Evolutionary conservation across 2,113 vertebrate species (phyloP).

Genomic region (Cebidichthys violaceus): DNA sequence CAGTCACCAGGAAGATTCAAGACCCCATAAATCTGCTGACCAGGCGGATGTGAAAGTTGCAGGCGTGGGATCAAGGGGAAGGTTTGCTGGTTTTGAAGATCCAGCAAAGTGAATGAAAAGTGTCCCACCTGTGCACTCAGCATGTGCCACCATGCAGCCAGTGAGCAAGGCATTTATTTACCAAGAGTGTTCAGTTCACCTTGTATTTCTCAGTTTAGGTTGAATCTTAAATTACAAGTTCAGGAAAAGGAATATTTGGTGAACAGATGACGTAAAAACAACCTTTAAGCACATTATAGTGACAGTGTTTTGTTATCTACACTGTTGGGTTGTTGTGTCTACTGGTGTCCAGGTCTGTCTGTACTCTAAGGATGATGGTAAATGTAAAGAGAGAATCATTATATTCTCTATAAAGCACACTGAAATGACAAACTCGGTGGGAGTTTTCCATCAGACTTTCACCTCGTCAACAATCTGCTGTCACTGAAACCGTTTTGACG

Average conservation of each 20-base stretch:
- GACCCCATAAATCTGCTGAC: constrained; percentile 44
- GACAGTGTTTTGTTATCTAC: not conserved
- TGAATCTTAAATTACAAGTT: too few relatives aligned
- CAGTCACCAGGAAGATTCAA: constrained; percentile 27
- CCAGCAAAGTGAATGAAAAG: not conserved
- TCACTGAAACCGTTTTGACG: not conserved
- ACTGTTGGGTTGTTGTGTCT: not conserved
- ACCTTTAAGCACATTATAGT: too few relatives aligned
- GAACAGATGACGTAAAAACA: not conserved
- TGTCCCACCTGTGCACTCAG: not conserved
- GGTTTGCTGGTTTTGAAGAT: constrained; percentile 11
- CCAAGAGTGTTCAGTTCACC: not conserved
- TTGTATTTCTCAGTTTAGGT: not conserved
- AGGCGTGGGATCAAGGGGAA: not conserved
- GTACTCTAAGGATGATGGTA: not conserved
- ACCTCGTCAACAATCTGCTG: not conserved
- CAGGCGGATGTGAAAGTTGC: not conserved
- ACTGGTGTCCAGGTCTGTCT: too few relatives aligned
- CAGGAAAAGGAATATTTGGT: too few relatives aligned
- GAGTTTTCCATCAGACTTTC: not conserved
- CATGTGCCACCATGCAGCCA: not conserved
- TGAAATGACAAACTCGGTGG: too few relatives aligned
- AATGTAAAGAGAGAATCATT: constrained; percentile 21
- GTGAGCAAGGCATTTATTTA: not conserved
- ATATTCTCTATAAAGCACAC: not conserved